Conservation (phyloP, 2,797 vertebrate species). For the Pteronotus mesoamericanus region DNA sequence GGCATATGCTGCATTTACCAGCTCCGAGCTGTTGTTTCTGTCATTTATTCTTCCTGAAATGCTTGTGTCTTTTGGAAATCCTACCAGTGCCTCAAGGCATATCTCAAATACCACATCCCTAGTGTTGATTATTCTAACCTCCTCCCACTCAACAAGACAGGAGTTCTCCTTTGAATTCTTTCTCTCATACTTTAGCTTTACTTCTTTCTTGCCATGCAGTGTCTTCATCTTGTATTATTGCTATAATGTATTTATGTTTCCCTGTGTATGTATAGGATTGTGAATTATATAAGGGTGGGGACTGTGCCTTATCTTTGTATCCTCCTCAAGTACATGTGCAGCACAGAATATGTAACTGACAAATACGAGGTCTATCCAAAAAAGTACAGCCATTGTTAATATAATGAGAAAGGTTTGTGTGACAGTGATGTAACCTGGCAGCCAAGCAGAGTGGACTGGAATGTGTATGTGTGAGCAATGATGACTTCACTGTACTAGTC, state of each 20-base stretch:
- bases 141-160: not conserved
- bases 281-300: not conserved
- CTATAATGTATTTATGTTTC: not conserved
- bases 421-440: not conserved
- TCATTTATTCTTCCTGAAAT: not conserved
- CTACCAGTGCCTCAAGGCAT: not conserved
- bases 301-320: not conserved
- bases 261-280: not conserved
- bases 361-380: not conserved
- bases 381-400: not conserved
- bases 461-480: not conserved
- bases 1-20: fast-evolving
- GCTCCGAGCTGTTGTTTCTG: not conserved
- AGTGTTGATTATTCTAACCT: not conserved
- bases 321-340: not conserved
- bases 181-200: not conserved
- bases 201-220: not conserved
- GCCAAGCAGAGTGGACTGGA: not conserved
- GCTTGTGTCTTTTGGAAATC: not conserved
- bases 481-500: not conserved
- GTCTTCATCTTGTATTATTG: not conserved
- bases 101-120: not conserved
- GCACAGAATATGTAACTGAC: not conserved
- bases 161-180: not conserved
- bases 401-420: not conserved